These are phyloP conservation scores for Pseudorhiza aurosa DNA, from an alignment of 30 jellyfish, hydroid and myxozoan species.

Conservation along the genomic window DNA sequence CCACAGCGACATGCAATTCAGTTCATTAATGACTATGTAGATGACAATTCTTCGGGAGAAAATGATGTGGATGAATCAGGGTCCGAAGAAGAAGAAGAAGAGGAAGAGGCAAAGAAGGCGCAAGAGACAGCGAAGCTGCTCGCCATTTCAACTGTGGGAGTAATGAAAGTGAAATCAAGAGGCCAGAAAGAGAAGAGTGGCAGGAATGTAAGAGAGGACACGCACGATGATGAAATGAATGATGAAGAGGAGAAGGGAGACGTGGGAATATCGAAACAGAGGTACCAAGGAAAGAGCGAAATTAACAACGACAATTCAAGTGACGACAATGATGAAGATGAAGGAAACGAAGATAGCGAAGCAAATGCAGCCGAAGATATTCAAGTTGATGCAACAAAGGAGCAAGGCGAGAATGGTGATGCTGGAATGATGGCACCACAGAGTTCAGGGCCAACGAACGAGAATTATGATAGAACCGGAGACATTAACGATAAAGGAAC, in stretches of 20 bases:
- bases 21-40: constrained; percentile 38
- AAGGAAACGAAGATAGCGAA: background rate
- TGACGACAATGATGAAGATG: constrained; percentile 2
- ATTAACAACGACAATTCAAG: background rate
- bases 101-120: constrained; percentile 59
- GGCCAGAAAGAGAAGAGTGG: background rate
- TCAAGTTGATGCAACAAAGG: too few species aligned
- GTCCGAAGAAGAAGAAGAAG: constrained; percentile 59
- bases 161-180: background rate
- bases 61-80: constrained; percentile 34
- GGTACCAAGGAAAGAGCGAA: too few species aligned
- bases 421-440: too few species aligned
- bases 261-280: background rate
- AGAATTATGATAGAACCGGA: background rate
- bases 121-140: constrained; percentile 64
- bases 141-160: constrained; percentile 52
- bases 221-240: background rate
- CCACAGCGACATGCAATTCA: constrained; percentile 15
- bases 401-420: background rate
- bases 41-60: constrained; percentile 50
- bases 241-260: background rate
- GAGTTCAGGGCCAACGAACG: background rate
- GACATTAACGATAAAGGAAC: background rate
- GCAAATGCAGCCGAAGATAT: background rate
- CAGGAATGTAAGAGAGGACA: background rate